phyloP scores from a whole-genome alignment of 2,888 invertebrate genomes.

The Strigamia maritima region DNA sequence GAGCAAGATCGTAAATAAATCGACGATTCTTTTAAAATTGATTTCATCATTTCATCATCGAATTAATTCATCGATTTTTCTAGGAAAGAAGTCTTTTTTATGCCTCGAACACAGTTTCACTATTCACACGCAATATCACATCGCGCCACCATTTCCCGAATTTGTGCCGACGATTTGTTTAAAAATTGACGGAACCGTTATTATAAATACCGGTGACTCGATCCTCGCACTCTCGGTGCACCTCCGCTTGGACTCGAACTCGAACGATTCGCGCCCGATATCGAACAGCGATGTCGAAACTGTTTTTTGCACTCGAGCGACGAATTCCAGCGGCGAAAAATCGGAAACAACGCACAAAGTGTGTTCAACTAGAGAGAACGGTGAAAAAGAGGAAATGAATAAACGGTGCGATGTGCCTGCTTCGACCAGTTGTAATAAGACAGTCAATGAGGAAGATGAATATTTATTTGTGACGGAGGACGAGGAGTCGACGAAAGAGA shows the following conservation, averaged over 20 bases:
- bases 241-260: neutral
- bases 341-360: neutral
- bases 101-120: conserved; percentile 88
- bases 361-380: neutral
- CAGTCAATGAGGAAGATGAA: neutral
- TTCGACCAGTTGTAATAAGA: too few species aligned
- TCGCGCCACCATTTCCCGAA: conserved; percentile 78
- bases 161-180: conserved; percentile 59
- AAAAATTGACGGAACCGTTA: conserved; percentile 60
- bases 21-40: neutral
- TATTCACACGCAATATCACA: conserved; percentile 85
- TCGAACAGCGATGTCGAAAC: too few species aligned
- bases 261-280: too few species aligned
- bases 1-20: neutral
- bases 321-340: neutral
- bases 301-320: neutral
- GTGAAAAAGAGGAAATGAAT: neutral
- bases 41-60: too few species aligned
- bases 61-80: too few species aligned
- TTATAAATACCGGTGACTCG: conserved; percentile 80
- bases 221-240: conserved; percentile 65
- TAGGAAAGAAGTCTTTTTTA: neutral
- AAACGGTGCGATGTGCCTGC: too few species aligned
- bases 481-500: conserved; percentile 40
- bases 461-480: neutral